Conservation (phyloP, 2,113 vertebrate species). For the Aegithalos caudatus region DNA sequence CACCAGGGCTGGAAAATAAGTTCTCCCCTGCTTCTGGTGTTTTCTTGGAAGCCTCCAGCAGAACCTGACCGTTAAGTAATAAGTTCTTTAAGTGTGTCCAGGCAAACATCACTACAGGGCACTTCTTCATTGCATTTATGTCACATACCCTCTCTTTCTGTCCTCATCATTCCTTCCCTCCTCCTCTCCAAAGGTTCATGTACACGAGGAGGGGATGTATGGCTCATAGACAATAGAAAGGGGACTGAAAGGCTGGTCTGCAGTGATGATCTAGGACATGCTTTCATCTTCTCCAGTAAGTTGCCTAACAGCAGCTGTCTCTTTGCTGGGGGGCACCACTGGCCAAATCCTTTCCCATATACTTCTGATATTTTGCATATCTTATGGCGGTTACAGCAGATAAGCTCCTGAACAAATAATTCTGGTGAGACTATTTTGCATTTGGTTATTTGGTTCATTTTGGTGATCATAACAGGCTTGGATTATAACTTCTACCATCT, state of each 20-base stretch:
- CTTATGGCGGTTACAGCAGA: neutral
- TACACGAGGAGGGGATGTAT: neutral
- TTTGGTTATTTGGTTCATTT: slow-evolving; percentile 61
- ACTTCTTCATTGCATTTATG: neutral
- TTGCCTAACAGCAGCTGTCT: neutral
- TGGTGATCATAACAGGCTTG: slow-evolving; percentile 54
- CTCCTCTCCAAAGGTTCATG: neutral
- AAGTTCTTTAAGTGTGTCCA: neutral
- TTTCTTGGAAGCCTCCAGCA: neutral
- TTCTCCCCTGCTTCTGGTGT: neutral
- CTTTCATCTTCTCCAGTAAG: neutral
- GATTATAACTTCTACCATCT: slow-evolving; percentile 69
- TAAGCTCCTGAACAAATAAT: slow-evolving; percentile 13
- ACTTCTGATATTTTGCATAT: neutral
- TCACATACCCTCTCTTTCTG: neutral
- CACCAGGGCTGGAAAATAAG: neutral
- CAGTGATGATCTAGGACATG: neutral
- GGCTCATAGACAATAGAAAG: neutral
- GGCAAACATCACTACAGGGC: neutral
- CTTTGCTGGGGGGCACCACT: neutral
- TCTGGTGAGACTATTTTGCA: slow-evolving; percentile 19
- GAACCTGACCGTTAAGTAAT: neutral
- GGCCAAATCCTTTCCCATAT: neutral
- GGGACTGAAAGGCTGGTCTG: neutral
- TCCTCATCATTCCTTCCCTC: neutral